A percentile compares a stretch with the other conserved stretches of the same genome.
Evolutionary conservation across 2,113 vertebrate genomes (phyloP).

Genomic region (Arizona elegans): DNA sequence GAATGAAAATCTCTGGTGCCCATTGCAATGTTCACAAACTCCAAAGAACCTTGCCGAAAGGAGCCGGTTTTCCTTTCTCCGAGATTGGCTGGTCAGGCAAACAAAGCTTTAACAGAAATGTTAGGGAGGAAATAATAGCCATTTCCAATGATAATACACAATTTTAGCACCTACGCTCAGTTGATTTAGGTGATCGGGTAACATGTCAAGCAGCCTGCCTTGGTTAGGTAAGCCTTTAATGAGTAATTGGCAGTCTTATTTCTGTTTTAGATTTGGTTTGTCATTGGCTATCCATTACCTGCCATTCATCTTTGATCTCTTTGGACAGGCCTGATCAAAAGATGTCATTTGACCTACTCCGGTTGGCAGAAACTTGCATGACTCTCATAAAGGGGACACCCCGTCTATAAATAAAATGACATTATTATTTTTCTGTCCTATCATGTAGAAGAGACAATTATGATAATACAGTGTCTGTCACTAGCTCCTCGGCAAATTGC

Average conservation of each 20-base stretch:
- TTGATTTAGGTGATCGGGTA: constrained; percentile 94
- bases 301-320: constrained; percentile 98
- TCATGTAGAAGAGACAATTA: constrained; percentile 99
- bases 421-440: constrained; percentile 99
- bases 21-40: constrained; percentile 59
- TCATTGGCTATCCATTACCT: constrained; percentile 97
- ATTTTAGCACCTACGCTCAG: constrained; percentile 90
- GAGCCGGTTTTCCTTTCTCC: constrained; percentile 58
- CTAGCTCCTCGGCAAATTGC: constrained; percentile 87
- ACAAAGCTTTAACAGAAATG: constrained; percentile 93
- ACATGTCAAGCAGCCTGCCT: constrained; percentile 88
- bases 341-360: constrained; percentile 97
- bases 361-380: constrained; percentile 90
- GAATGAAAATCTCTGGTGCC: constrained; percentile 48
- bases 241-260: constrained; percentile 98
- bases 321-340: constrained; percentile 99
- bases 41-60: constrained; percentile 60
- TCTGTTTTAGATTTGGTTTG: constrained; percentile 95
- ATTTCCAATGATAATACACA: constrained; percentile 99
- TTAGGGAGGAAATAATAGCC: constrained; percentile 98
- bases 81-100: constrained; percentile 65
- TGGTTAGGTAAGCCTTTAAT: constrained; percentile 91
- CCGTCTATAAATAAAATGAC: constrained; percentile 99
- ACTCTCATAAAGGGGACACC: constrained; percentile 93
- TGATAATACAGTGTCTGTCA: constrained; percentile 96